These are phyloP conservation scores for Enteromius fasciolatus DNA, from an alignment of 2,797 vertebrate species.

Conservation along the genomic window DNA sequence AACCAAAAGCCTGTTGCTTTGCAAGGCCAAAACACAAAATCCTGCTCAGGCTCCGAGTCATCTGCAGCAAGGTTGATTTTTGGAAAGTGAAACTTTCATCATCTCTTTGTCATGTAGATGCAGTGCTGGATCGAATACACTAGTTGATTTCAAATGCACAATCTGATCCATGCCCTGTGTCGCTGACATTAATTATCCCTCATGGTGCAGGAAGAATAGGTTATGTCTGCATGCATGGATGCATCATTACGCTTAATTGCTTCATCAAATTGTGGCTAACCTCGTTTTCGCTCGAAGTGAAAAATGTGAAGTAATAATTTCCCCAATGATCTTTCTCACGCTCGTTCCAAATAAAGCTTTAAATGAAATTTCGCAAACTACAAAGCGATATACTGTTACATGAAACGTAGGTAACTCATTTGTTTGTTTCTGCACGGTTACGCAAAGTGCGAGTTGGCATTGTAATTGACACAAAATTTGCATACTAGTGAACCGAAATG, in stretches of 20 bases:
- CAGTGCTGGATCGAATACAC: constrained; percentile 14
- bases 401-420: constrained; percentile 14
- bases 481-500: neutral
- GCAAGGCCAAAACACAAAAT: constrained; percentile 29
- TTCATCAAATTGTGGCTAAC: constrained; percentile 9
- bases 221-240: constrained; percentile 28
- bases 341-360: constrained; percentile 8
- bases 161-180: constrained; percentile 17
- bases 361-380: constrained; percentile 1
- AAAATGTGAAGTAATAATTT: constrained; percentile 3
- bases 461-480: neutral
- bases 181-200: constrained; percentile 40
- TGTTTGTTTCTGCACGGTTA: neutral
- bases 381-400: neutral
- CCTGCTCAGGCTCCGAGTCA: constrained; percentile 19
- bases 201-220: constrained; percentile 16
- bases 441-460: neutral
- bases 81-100: constrained; percentile 24
- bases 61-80: constrained; percentile 24
- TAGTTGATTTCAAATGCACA: constrained; percentile 24
- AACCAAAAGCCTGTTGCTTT: constrained; percentile 30
- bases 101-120: constrained; percentile 30
- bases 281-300: neutral
- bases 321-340: neutral
- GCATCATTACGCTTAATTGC: constrained; percentile 25